Evolutionary conservation across 2,888 invertebrate genomes (phyloP), one percentile per base, ranked within the genome.

Genomic region (Platypus cylindrus): DNA sequence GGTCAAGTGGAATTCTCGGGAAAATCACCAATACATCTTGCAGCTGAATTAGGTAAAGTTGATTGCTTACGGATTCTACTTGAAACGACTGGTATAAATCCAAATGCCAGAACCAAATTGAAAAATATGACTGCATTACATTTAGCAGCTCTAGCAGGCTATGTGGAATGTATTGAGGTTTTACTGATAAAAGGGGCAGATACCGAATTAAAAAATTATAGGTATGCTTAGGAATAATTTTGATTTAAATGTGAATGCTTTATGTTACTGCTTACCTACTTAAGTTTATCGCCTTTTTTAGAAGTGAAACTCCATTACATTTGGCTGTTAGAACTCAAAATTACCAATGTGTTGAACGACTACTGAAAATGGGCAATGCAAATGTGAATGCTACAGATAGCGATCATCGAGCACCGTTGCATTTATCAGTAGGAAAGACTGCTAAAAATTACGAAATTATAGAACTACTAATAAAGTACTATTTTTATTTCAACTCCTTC

Each of bases 111-210:
- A 43, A 78, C 81, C 25, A 70, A 75, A 3, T 79, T 78, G 34
- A 77, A 81, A 48, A 79, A 80, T 44, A 75, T 80, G 8, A 83
- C 81, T 0, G 77, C 84, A 1, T 54, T 86, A 36, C 90, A 91
- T 64, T 64, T 89, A 43, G 87, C 90, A 0, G 86, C 90, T 1
- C 87, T 89, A 54, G 83, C 83, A 37, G 87, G 89, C 2, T 83
- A 82, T 53, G 71, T 71, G 8, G 84, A 89, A 33, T 85, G 85
- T 49, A 74, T 87, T 1, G 76, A 79, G 49, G 58, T 83, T 26
- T 58, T 87, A 26, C 53, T 87, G 22, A 67, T 74, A 14, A 15
- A 13, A 4, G 15, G 15, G 13, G 27, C 27, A 9, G 27, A 27
- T 16, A 12, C 15, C 15, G 15, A 27, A 8, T 15, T 27, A 27